These are phyloP conservation scores for Drosophila longiperda DNA, from an alignment of 2,888 invertebrate genomes.

Conservation along the genomic window DNA sequence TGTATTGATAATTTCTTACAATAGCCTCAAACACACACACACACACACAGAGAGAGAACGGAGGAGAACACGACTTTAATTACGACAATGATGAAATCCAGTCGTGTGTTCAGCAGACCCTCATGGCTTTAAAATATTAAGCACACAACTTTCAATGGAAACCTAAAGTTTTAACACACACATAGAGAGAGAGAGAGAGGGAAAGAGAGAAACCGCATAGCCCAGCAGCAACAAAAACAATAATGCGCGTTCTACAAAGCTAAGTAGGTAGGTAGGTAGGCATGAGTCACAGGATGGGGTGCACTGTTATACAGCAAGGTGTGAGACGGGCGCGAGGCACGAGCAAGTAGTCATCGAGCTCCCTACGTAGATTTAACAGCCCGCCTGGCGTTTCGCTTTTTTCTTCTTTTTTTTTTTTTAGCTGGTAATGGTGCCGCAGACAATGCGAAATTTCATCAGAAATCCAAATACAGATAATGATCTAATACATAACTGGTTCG, in stretches of 20 bases:
- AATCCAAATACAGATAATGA: constrained; percentile 80
- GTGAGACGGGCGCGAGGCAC: constrained; percentile 16
- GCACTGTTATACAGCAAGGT: constrained; percentile 15
- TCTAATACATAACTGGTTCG: constrained; percentile 81
- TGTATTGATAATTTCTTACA: constrained; percentile 36
- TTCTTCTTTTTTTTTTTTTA: constrained; percentile 14
- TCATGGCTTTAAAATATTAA: constrained; percentile 33
- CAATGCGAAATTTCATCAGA: constrained; percentile 81
- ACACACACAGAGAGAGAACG: neutral
- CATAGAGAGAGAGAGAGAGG: constrained; percentile 11
- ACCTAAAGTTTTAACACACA: constrained; percentile 38
- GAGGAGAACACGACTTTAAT: constrained; percentile 32
- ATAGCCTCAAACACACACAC: constrained; percentile 5
- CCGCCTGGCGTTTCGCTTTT: constrained; percentile 46
- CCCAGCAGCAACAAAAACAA: neutral
- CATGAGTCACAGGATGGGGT: constrained; percentile 58
- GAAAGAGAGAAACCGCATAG: constrained; percentile 46
- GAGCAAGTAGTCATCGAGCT: neutral
- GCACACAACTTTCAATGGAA: constrained; percentile 63
- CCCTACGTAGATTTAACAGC: constrained; percentile 48
- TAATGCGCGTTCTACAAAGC: neutral
- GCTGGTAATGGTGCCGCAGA: constrained; percentile 53
- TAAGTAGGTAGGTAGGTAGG: constrained; percentile 21
- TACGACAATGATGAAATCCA: constrained; percentile 67
- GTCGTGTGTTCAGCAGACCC: constrained; percentile 32